A percentile compares a stretch with the other conserved stretches of the same genome.
These are phyloP conservation scores for Acronicta alni DNA, from an alignment of 2,888 invertebrate species.

Conservation along the genomic window DNA sequence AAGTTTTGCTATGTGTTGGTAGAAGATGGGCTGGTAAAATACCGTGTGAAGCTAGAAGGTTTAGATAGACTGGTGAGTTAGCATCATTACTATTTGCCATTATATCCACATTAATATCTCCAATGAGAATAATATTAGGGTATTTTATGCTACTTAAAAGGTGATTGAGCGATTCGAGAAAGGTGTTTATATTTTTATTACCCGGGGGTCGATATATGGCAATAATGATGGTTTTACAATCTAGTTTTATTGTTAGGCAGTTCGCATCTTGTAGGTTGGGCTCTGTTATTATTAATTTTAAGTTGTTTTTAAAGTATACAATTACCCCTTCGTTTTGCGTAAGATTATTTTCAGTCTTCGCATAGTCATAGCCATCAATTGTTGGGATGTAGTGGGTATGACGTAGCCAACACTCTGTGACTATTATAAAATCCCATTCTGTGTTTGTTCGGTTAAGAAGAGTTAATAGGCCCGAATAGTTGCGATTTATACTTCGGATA, in stretches of 20 bases:
- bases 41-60: slow-evolving; percentile 6
- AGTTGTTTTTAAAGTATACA: slow-evolving; percentile 1
- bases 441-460: too few relatives aligned
- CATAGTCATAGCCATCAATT: too few relatives aligned
- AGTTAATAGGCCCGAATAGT: neutral
- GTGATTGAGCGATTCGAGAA: slow-evolving; percentile 2
- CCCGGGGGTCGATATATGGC: slow-evolving; percentile 8
- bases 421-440: too few relatives aligned
- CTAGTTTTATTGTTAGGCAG: slow-evolving; percentile 5
- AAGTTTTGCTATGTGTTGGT: slow-evolving; percentile 18
- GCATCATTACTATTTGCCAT: slow-evolving; percentile 2
- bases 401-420: too few relatives aligned
- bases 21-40: slow-evolving; percentile 11
- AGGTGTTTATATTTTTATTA: slow-evolving; percentile 5
- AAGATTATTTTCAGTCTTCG: too few relatives aligned
- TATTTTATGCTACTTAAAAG: neutral
- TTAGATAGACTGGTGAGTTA: slow-evolving; percentile 2
- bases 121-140: slow-evolving; percentile 4
- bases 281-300: neutral
- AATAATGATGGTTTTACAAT: slow-evolving; percentile 3
- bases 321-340: slow-evolving; percentile 6
- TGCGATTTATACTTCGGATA: slow-evolving; percentile 11
- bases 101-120: slow-evolving; percentile 3
- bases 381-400: too few relatives aligned
- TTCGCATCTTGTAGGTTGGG: slow-evolving; percentile 7